Percentiles rank a stretch among this genome's conserved stretches.
phyloP scores from a whole-genome alignment of 64 coral and sea anemone species.

The Montipora sp. region DNA sequence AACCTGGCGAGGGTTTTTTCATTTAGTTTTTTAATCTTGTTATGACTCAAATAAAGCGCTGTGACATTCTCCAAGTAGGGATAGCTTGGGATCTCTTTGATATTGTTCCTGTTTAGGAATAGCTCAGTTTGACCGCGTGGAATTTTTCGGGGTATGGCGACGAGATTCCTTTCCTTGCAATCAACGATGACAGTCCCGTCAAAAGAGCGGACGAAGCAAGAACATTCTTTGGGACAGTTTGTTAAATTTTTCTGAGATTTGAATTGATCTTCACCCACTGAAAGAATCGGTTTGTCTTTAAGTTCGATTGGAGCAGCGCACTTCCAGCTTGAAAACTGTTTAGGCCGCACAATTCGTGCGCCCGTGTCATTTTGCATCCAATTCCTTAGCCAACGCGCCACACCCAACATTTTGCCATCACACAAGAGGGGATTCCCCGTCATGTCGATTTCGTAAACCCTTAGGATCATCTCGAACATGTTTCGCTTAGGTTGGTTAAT shows the following conservation, averaged over 20 bases:
- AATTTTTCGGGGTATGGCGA: slow-evolving; percentile 39
- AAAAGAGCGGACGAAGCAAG: slow-evolving; percentile 34
- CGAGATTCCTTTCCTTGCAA: slow-evolving; percentile 43
- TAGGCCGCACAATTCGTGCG: background rate
- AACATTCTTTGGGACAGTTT: slow-evolving; percentile 58
- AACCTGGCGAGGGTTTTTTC: slow-evolving; percentile 11
- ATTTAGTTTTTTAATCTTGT: slow-evolving; percentile 56
- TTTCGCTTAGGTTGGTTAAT: slow-evolving; percentile 13
- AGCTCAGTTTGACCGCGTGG: slow-evolving; percentile 52
- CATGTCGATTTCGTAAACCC: slow-evolving; percentile 60
- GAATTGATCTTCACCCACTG: slow-evolving; percentile 40
- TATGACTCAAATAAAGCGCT: slow-evolving; percentile 40
- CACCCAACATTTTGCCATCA: slow-evolving; percentile 27
- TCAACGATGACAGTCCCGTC: slow-evolving; percentile 56
- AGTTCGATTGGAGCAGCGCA: slow-evolving; percentile 43
- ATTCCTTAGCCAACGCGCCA: background rate
- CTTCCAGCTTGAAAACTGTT: slow-evolving; percentile 75
- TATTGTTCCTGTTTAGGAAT: slow-evolving; percentile 47
- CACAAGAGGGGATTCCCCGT: slow-evolving; percentile 67
- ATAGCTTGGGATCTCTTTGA: slow-evolving; percentile 24
- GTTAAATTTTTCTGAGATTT: slow-evolving; percentile 35
- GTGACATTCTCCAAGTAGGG: slow-evolving; percentile 60
- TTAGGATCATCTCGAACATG: slow-evolving; percentile 48
- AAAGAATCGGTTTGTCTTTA: slow-evolving; percentile 21
- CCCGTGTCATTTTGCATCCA: background rate